These are phyloP conservation scores for Xiphias gladius DNA, from an alignment of 2,113 vertebrate species.

Conservation along the genomic window DNA sequence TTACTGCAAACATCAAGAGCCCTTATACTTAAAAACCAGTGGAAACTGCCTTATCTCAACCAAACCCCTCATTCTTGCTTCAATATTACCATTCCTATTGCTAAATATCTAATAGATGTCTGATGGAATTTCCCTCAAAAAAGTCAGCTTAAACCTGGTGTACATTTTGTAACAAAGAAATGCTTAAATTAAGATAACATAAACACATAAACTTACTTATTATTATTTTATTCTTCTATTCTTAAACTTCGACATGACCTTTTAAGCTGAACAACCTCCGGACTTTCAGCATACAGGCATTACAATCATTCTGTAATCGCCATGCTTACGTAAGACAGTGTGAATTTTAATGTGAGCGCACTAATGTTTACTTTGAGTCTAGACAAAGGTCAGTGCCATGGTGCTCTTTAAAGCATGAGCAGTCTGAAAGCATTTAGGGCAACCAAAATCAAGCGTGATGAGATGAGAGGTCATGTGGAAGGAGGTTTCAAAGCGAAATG, in stretches of 20 bases:
- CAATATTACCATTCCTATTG: background rate
- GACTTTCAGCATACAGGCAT: constrained; percentile 16
- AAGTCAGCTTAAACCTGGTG: background rate
- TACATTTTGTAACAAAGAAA: too few species aligned
- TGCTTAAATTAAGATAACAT: background rate
- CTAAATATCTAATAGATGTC: background rate
- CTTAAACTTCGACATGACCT: constrained; percentile 29
- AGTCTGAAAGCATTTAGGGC: constrained; percentile 53
- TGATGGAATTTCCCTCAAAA: background rate
- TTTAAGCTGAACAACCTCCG: constrained; percentile 12
- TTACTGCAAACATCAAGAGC: too few species aligned
- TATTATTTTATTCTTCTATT: background rate
- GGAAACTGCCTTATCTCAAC: too few species aligned
- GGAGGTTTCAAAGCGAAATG: constrained; percentile 26
- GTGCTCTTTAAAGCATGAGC: constrained; percentile 56
- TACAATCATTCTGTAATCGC: constrained; percentile 16
- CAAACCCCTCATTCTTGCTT: background rate
- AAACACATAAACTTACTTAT: background rate
- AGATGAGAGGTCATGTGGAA: constrained; percentile 46
- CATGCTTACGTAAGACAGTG: constrained; percentile 38
- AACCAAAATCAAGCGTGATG: constrained; percentile 38
- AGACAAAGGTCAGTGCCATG: constrained; percentile 64
- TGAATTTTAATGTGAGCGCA: constrained; percentile 50
- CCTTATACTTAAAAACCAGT: too few species aligned
- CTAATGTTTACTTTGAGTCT: constrained; percentile 48